These are phyloP conservation scores for Crotalus tigris DNA, from an alignment of 2,113 vertebrate species.

Conservation along the genomic window DNA sequence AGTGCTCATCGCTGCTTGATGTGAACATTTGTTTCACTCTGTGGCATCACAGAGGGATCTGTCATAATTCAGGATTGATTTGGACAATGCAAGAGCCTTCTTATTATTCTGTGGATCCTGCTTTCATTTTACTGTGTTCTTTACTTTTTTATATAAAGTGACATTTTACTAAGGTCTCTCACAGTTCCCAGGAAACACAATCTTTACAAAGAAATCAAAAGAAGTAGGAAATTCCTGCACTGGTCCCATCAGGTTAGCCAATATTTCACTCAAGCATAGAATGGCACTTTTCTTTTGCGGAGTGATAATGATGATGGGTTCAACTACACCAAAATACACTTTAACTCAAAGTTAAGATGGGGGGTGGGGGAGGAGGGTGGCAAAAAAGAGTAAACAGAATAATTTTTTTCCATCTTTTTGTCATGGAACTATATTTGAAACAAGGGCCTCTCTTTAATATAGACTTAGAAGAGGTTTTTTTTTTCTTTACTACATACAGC, in stretches of 20 bases:
- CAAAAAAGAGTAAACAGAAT: not conserved
- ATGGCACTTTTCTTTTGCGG: not conserved
- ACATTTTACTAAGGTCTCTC: constrained; percentile 3
- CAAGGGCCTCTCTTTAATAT: not conserved
- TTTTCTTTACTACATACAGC: not conserved
- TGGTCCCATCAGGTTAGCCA: constrained; percentile 19
- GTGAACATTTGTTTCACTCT: constrained; percentile 41
- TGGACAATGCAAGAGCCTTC: constrained; percentile 3
- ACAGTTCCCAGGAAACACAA: constrained; percentile 25
- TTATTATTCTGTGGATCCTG: not conserved
- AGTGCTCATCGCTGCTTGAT: constrained; percentile 34
- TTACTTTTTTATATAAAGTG: not conserved
- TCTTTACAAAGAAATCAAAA: constrained; percentile 6
- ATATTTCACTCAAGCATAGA: constrained; percentile 5
- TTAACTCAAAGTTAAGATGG: not conserved
- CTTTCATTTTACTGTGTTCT: constrained; percentile 13
- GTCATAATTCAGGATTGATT: not conserved
- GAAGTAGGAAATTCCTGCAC: not conserved
- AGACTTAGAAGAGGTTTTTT: not conserved
- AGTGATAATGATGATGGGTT: not conserved
- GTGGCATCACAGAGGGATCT: not conserved
- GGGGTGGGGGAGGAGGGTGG: not conserved
- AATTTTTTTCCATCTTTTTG: not conserved
- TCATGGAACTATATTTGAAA: not conserved
- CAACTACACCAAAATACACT: not conserved